phyloP scores from a whole-genome alignment of 2,113 vertebrate genomes.

The Taurulus bubalis region DNA sequence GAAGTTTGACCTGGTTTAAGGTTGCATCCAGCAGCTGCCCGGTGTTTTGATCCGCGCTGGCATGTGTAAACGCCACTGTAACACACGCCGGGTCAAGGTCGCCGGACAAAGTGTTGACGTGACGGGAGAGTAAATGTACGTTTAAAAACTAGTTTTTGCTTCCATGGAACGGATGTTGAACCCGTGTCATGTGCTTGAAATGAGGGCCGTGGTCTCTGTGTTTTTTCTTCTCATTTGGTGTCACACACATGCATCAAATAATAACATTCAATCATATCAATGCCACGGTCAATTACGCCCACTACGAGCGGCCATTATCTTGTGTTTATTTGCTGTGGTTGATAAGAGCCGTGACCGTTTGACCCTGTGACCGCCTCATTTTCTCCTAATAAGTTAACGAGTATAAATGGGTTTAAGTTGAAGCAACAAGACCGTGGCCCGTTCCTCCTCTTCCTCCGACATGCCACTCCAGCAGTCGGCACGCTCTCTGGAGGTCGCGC shows the following conservation, averaged over 20 bases:
- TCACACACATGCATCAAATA: not conserved
- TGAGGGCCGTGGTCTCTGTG: slow-evolving; percentile 29
- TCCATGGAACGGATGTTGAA: too few species aligned
- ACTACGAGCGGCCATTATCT: not conserved
- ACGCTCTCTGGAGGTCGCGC: not conserved
- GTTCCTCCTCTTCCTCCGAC: not conserved
- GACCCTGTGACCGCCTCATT: slow-evolving; percentile 1
- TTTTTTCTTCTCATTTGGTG: not conserved
- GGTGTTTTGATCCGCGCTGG: slow-evolving; percentile 27
- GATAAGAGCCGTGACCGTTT: not conserved
- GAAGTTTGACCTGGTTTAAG: slow-evolving; percentile 28
- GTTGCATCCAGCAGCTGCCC: slow-evolving; percentile 41
- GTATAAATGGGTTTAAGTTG: not conserved
- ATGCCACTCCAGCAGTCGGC: not conserved
- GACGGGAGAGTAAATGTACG: slow-evolving; percentile 7
- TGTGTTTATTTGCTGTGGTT: not conserved
- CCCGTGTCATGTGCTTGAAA: slow-evolving; percentile 11
- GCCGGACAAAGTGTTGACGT: slow-evolving; percentile 18
- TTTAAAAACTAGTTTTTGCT: too few species aligned
- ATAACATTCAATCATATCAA: not conserved
- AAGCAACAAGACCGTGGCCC: not conserved
- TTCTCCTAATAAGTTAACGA: slow-evolving; percentile 9
- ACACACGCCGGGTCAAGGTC: slow-evolving; percentile 37
- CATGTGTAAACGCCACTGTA: slow-evolving; percentile 26
- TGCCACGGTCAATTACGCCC: not conserved